phyloP scores from a whole-genome alignment of 30 jellyfish, hydroid and myxozoan genomes.

The Aurelia sp. region DNA sequence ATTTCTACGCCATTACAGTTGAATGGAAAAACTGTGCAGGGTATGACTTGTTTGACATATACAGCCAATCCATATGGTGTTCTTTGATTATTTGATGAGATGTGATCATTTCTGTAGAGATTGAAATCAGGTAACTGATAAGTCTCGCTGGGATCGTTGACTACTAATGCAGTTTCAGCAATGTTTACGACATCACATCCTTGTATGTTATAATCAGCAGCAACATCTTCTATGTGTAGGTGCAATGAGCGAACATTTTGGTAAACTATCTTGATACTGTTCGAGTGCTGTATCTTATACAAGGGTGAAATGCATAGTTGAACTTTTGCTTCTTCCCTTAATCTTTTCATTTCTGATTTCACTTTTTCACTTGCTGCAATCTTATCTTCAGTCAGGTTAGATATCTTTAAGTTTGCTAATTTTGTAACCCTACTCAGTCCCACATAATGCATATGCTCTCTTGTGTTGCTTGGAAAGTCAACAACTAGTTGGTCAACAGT shows the following conservation, averaged over 20 bases:
- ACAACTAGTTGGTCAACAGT: constrained; percentile 11
- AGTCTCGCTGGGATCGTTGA: not conserved
- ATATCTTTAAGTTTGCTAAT: not conserved
- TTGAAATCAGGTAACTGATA: not conserved
- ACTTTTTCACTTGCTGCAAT: constrained; percentile 24
- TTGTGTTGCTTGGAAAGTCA: not conserved
- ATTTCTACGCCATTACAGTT: not conserved
- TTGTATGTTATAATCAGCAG: constrained; percentile 9
- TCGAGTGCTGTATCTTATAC: not conserved
- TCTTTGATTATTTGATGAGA: not conserved
- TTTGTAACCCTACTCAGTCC: constrained; percentile 34
- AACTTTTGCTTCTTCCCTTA: not conserved
- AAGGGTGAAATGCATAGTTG: not conserved
- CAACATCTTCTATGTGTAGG: constrained; percentile 2
- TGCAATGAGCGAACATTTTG: constrained; percentile 35
- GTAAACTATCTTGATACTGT: not conserved
- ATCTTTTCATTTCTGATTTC: constrained; percentile 15
- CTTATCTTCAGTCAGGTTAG: not conserved
- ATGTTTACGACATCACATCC: constrained; percentile 13
- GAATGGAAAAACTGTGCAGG: not conserved
- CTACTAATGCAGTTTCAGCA: constrained; percentile 15
- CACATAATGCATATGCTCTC: constrained; percentile 51
- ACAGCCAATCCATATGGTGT: constrained; percentile 12
- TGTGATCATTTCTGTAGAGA: constrained; percentile 21
- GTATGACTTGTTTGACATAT: not conserved